Evolutionary conservation across 2,888 invertebrate species (phyloP).

Genomic region (Hyles lineata): DNA sequence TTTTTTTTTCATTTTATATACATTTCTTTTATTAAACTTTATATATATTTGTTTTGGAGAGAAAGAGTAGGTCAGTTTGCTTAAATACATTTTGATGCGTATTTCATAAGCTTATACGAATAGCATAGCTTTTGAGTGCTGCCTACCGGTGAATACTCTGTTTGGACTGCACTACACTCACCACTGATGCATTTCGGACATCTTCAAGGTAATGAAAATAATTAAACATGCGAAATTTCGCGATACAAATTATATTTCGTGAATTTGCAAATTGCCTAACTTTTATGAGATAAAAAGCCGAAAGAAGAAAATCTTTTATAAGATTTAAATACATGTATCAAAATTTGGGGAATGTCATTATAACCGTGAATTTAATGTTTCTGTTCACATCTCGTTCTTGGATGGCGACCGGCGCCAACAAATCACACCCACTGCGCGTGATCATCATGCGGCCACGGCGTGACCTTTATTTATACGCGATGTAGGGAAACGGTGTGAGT

Average conservation of each 20-base stretch:
- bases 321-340: not conserved
- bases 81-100: too few relatives aligned
- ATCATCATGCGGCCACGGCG: conserved; percentile 66
- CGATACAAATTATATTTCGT: not conserved
- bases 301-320: not conserved
- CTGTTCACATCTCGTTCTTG: conserved; percentile 43
- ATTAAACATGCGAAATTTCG: not conserved
- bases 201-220: too few relatives aligned
- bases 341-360: conserved; percentile 1
- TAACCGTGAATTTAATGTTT: conserved; percentile 37
- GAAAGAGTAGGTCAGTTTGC: too few relatives aligned
- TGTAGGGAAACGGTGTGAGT: conserved; percentile 54
- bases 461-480: conserved; percentile 68
- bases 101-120: too few relatives aligned
- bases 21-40: too few relatives aligned
- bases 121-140: too few relatives aligned
- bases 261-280: not conserved
- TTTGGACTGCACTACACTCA: too few relatives aligned
- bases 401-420: conserved; percentile 56
- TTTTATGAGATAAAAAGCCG: not conserved
- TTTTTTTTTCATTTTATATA: too few relatives aligned
- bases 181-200: too few relatives aligned
- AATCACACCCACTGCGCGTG: conserved; percentile 67
- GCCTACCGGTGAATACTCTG: too few relatives aligned
- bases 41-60: too few relatives aligned